phyloP scores from a whole-genome alignment of 2,113 vertebrate genomes.

The Eudyptes chrysolophus region DNA sequence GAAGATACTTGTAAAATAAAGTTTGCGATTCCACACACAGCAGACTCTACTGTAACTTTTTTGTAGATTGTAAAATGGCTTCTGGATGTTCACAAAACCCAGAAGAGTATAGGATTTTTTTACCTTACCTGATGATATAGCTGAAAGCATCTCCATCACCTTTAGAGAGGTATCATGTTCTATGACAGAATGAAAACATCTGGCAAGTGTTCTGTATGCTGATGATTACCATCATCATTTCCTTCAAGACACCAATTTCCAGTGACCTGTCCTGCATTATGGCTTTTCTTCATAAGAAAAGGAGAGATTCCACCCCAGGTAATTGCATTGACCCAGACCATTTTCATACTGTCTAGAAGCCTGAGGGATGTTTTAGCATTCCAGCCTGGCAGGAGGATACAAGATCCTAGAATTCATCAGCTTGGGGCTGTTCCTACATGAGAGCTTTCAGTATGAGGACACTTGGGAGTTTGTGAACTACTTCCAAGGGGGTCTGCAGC shows the following conservation, averaged over 20 bases:
- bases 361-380: not conserved
- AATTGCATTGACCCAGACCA: not conserved
- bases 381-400: not conserved
- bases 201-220: not conserved
- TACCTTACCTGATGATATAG: not conserved
- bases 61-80: not conserved
- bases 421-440: not conserved
- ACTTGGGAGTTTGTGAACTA: not conserved
- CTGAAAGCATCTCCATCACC: not conserved
- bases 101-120: not conserved
- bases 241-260: not conserved
- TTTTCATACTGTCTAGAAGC: not conserved
- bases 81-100: not conserved
- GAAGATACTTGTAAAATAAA: not conserved
- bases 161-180: not conserved
- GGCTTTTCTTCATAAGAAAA: not conserved
- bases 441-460: not conserved
- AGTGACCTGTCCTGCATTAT: not conserved
- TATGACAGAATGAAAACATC: not conserved
- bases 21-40: rapidly evolving
- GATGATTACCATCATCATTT: not conserved
- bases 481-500: not conserved
- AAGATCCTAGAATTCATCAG: not conserved
- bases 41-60: not conserved
- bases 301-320: not conserved